These are phyloP conservation scores for Drosophila mauritiana DNA, from an alignment of 1,140 invertebrate species.

Conservation along the genomic window DNA sequence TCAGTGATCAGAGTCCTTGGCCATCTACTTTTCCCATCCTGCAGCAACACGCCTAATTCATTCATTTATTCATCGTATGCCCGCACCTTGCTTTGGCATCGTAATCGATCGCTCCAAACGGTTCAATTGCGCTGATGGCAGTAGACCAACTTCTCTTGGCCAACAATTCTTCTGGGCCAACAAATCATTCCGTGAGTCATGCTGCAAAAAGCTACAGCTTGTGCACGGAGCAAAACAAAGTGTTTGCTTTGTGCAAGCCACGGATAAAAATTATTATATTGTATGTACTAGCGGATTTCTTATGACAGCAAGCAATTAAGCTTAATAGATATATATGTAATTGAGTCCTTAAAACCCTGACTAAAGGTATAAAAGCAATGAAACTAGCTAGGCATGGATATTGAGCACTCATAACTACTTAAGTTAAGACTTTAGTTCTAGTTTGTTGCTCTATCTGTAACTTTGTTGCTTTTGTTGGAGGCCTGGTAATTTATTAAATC, in stretches of 20 bases:
- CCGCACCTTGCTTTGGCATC: constrained; percentile 39
- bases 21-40: constrained; percentile 11
- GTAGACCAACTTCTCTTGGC: constrained; percentile 25
- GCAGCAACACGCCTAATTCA: constrained; percentile 24
- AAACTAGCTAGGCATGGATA: too few species aligned
- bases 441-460: neutral
- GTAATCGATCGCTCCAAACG: constrained; percentile 47
- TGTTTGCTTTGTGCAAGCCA: neutral
- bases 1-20: constrained; percentile 42
- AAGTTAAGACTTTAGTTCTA: too few species aligned
- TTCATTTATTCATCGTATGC: constrained; percentile 55
- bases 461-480: neutral
- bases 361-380: too few species aligned
- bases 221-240: neutral
- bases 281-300: neutral
- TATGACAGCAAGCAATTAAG: neutral
- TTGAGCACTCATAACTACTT: too few species aligned
- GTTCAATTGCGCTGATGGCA: constrained; percentile 54
- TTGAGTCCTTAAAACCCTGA: too few species aligned
- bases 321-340: neutral
- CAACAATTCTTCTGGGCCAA: constrained; percentile 21
- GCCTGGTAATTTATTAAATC: constrained; percentile 17
- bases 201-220: neutral
- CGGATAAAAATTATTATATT: neutral
- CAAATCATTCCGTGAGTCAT: constrained; percentile 43